Evolutionary conservation across 2,113 vertebrate genomes (phyloP), one percentile per base, ranked within the genome.

Genomic region (Phaetusa simplex): DNA sequence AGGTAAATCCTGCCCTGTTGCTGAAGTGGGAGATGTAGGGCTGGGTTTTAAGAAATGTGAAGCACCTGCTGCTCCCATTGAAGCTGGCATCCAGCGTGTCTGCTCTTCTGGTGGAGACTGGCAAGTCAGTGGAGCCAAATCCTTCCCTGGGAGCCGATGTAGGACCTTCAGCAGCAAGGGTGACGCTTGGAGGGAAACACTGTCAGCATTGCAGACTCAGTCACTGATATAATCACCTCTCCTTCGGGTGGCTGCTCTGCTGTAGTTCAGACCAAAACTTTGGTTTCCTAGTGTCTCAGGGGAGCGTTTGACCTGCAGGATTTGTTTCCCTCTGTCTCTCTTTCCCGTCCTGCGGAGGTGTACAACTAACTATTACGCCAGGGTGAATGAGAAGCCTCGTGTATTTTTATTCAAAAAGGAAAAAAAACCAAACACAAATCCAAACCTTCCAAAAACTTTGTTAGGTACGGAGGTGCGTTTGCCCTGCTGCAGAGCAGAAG

Each of bases 281-380:
- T 40, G 7, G 36, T 69, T 24, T 78, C 20, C 11, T 38, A 2
- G 20, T n/a, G 16, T n/a, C 42, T 78, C n/a, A 61, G 42, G 40
- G 13, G 12, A 67, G 6, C 1, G 2, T 62, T 62, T 56, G 59
- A 20, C 53, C 65, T 40, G 47, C 42, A 38, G 32, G 45, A 18
- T 61, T 70, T 70, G 29, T 15, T 77, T 59, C 77, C 18, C 30
- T 38, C 40, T 13, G 8, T 49, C 30, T 59, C 12, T 69, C 52
- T 21, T 49, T 40, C 5, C 11, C 32, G 17, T 36, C n/a, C 59
- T 38, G 30, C 38, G 12, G 18, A 16, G 16, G 8, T 32, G 40
- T 43, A 29, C 47, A 56, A 12, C 27, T 72, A 30, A 55, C 36
- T 0, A 2, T 12, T 45, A 43, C 0, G 0, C 40, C 55, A n/a